A percentile compares a stretch with the other conserved stretches of the same genome.
These are phyloP conservation scores for Brachionus manjavacas DNA, from an alignment of 1,140 invertebrate genomes.

Conservation along the genomic window DNA sequence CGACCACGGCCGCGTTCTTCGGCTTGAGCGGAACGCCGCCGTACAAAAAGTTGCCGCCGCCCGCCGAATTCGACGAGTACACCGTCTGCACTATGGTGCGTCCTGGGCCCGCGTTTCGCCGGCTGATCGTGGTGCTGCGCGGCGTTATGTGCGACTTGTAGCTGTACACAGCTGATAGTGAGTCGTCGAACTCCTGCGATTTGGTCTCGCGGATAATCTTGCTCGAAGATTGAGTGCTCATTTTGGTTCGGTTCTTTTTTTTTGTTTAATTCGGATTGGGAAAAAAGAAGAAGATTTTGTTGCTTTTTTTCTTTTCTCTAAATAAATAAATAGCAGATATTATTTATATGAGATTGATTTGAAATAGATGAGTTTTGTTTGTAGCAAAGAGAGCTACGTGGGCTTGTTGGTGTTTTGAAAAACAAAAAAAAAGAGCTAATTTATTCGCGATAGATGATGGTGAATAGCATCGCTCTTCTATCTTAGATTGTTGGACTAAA, in stretches of 20 bases:
- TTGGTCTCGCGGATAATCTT: slow-evolving; percentile 28
- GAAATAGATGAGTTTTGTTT: neutral
- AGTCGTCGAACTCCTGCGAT: slow-evolving; percentile 33
- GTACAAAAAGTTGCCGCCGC: neutral
- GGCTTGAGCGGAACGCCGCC: slow-evolving; percentile 40
- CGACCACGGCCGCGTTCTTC: slow-evolving; percentile 33
- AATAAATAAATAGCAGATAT: neutral
- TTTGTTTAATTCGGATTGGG: neutral
- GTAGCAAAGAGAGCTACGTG: neutral
- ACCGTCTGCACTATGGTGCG: neutral
- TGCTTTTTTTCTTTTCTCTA: neutral
- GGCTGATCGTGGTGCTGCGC: slow-evolving; percentile 28
- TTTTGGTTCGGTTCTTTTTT: too few species aligned
- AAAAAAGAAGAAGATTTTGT: neutral
- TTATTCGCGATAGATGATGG: neutral
- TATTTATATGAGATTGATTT: slow-evolving; percentile 7
- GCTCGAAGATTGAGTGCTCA: slow-evolving; percentile 28
- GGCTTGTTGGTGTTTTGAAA: too few species aligned
- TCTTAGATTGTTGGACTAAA: neutral
- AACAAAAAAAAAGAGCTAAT: neutral
- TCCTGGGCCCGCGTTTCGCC: slow-evolving; percentile 19
- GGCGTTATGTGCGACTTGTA: slow-evolving; percentile 43
- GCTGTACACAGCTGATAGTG: slow-evolving; percentile 16
- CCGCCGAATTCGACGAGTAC: neutral
- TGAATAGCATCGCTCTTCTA: neutral